These are phyloP conservation scores for Nansenia antarctica DNA, from an alignment of 2,113 vertebrate species.

Conservation along the genomic window DNA sequence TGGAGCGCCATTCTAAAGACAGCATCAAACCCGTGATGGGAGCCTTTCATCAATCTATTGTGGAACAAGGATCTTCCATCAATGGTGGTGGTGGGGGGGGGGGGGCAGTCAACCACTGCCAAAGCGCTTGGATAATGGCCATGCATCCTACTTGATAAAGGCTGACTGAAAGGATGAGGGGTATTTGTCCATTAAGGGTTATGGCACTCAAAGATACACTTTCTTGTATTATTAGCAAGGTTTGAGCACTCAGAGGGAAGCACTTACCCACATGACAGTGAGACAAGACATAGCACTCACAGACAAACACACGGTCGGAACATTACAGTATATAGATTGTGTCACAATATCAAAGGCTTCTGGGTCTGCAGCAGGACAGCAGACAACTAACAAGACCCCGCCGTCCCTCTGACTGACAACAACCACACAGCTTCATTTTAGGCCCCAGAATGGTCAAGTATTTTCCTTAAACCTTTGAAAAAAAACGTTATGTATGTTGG, in stretches of 20 bases:
- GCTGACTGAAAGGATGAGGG: slow-evolving; percentile 36
- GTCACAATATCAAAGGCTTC: slow-evolving; percentile 11
- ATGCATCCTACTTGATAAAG: slow-evolving; percentile 21
- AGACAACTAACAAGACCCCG: neutral
- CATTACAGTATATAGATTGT: slow-evolving; percentile 2
- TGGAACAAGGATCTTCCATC: slow-evolving; percentile 18
- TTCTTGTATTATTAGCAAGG: slow-evolving; percentile 34
- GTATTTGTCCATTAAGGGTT: slow-evolving; percentile 37
- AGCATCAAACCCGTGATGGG: no score
- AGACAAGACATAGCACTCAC: slow-evolving; percentile 23
- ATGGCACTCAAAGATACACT: slow-evolving; percentile 32
- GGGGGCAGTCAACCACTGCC: slow-evolving; percentile 16
- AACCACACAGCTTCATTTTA: no score
- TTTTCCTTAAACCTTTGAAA: no score
- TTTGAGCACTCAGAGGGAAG: slow-evolving; percentile 26
- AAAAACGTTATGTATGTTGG: slow-evolving; percentile 32
- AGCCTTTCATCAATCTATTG: slow-evolving; percentile 23
- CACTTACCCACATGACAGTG: slow-evolving; percentile 29
- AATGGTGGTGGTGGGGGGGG: no score
- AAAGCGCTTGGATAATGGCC: slow-evolving; percentile 30
- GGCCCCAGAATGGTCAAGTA: no score
- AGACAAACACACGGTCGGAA: slow-evolving; percentile 25
- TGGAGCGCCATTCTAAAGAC: slow-evolving; percentile 12
- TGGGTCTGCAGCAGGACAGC: neutral
- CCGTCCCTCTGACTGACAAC: no score